Evolutionary conservation across 1,140 invertebrate species (phyloP), one percentile per base, ranked within the genome.

Genomic region (Bursaphelenchus mucronatus): DNA sequence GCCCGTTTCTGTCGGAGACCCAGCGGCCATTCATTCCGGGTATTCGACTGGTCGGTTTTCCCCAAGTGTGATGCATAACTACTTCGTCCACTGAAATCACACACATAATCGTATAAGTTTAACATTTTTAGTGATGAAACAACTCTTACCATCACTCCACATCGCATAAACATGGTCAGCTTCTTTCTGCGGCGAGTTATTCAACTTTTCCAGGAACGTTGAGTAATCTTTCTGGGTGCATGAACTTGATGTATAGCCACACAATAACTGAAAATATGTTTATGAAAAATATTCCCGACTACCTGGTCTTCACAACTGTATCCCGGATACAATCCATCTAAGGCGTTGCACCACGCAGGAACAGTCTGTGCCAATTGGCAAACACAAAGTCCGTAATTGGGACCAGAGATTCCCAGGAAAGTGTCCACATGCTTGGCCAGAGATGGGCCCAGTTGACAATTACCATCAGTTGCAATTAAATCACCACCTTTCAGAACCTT

Each of bases 341-440:
- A 64, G 8, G 78, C 79, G 67, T 80, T 80, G 52, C 78, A 80
- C 76, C 76, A 81, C 8, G 78, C 79, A n/a, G 79, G 79, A 15
- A 80, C 70, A 10, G 77, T 79, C 50, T 81, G 77, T 40, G 78
- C 78, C 15, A 80, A 54, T 68, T 80, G 78, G 57, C 78, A 80
- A 39, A 79, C 71, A 57, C 78, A 80, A 13, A 80, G 66, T 1
- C 76, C 78, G 52, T 78, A 80, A 53, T 80, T 80, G 3, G 78
- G 78, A 0, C 78, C 78, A 44, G 76, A 56, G 58, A 80, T 80
- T 13, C 78, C 78, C 0, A 80, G 58, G 58, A 80, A 80, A 13
- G 78, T 81, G 50, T 80, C 78, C 40, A 80, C 61, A 10, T 63
- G 58, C 21, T 61, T 64, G 17, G 67, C 62, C 19, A 80, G 55